Percentiles rank a stretch among this genome's conserved stretches.
phyloP scores from a whole-genome alignment of 2,797 vertebrate genomes.

The Otolemur crassicaudatus region DNA sequence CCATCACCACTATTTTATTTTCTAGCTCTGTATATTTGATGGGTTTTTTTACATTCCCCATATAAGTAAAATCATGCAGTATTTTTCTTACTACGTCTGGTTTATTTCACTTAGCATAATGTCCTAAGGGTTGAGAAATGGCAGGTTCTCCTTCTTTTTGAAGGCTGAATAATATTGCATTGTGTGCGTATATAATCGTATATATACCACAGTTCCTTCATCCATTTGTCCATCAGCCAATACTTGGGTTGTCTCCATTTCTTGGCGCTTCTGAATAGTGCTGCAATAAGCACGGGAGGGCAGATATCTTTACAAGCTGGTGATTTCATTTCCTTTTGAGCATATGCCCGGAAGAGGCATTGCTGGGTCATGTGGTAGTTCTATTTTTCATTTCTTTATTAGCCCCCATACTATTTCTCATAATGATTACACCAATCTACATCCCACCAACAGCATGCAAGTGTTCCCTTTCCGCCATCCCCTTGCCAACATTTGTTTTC shows the following conservation, averaged over 20 bases:
- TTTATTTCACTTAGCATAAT: not conserved
- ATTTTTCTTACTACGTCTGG: not conserved
- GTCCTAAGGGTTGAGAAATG: not conserved
- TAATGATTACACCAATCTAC: not conserved
- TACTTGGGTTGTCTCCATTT: not conserved
- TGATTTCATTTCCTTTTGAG: not conserved
- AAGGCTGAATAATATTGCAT: not conserved
- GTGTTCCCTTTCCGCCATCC: not conserved
- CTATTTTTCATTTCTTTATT: not conserved
- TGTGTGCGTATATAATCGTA: not conserved
- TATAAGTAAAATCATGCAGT: not conserved
- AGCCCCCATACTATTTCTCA: not conserved
- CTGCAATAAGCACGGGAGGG: not conserved
- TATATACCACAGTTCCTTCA: not conserved
- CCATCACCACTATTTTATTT: not conserved
- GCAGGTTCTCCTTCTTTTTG: not conserved
- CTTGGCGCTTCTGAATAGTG: not conserved
- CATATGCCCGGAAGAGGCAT: not conserved
- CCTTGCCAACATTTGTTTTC: not conserved
- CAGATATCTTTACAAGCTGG: not conserved
- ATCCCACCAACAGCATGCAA: not conserved
- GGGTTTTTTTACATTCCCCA: not conserved
- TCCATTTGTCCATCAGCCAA: not conserved
- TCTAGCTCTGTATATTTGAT: not conserved
- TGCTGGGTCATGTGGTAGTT: not conserved